A percentile compares a stretch with the other conserved stretches of the same genome.
Evolutionary conservation across 2,797 vertebrate genomes (phyloP).

Genomic region (Fratercula arctica): DNA sequence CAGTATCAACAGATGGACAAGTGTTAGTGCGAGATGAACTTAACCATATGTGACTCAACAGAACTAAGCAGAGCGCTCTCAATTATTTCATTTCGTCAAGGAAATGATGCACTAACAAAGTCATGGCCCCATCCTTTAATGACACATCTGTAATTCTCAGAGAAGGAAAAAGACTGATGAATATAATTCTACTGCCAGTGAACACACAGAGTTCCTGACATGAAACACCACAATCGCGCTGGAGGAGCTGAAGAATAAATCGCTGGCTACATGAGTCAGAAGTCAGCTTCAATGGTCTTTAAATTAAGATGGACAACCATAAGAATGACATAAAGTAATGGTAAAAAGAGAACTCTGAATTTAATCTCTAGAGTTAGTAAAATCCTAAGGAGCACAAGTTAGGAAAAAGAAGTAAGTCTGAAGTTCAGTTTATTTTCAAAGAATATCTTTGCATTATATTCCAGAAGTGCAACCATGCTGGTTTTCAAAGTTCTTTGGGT

Average conservation of each 20-base stretch:
- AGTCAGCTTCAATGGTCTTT: conserved; percentile 31
- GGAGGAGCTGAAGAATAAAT: conserved; percentile 55
- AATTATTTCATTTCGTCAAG: conserved; percentile 57
- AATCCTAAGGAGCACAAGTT: background rate
- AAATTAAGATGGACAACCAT: conserved; percentile 37
- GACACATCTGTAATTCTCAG: conserved; percentile 27
- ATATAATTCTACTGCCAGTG: conserved; percentile 15
- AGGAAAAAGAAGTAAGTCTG: background rate
- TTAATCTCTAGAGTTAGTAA: background rate
- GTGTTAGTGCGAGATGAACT: conserved; percentile 1
- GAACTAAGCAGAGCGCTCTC: conserved; percentile 5
- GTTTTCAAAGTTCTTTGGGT: background rate
- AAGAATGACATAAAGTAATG: background rate
- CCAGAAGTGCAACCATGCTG: background rate
- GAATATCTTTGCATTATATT: background rate
- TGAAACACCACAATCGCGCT: conserved; percentile 18
- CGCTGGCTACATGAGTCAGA: conserved; percentile 40
- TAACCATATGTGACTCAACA: background rate
- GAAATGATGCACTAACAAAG: conserved; percentile 52
- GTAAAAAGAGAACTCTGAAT: conserved; percentile 3
- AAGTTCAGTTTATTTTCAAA: background rate
- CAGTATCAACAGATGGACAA: background rate
- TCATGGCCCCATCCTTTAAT: conserved; percentile 23
- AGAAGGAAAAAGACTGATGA: conserved; percentile 35
- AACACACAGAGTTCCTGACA: conserved; percentile 32